Base-by-base conservation (phyloP, 2,888 invertebrate genomes). In the Nemurella pictetii region DNA sequence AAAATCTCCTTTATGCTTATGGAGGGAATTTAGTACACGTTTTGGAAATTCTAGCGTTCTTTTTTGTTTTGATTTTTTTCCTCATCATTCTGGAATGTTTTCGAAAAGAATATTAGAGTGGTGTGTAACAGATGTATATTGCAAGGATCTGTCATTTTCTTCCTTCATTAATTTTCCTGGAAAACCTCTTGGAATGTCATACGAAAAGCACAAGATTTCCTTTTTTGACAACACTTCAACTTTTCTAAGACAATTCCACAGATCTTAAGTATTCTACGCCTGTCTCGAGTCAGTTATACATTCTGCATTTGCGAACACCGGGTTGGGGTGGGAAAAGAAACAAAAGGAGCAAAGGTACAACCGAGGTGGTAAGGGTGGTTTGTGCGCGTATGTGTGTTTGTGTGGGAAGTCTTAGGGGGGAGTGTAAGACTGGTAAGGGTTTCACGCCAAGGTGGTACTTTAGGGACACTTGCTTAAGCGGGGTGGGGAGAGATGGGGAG, bases 381-480 rank as follows among this genome's bases (percentile, higher is more conserved):
- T 1, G 15, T 55, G 55, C 20, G 55, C 55, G n/a, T n/a, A n/a
- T n/a, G n/a, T n/a, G n/a, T n/a, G n/a, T n/a, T n/a, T n/a, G n/a
- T n/a, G n/a, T n/a, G 9, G 55, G 55, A 55, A 15, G 55, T 55
- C 55, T 55, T 7, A 55, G 55, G 20, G 9, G 5, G 55, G n/a
- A n/a, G n/a, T n/a, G n/a, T n/a, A n/a, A n/a, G n/a, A n/a, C n/a
- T 12, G 55, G 55, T 20, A 12, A 55, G 20, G 3, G 55, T 20
- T 55, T 55, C 55, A 15, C 55, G 20, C 55, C 55, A 55, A 3
- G 55, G 55, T 81, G 81, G 81, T 81, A 36, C 72, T 81, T 81
- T 27, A 81, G 81, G 72, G 81, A 81, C 55, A 72, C 26, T 36
- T 72, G 55, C 81, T 26, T 9, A 35, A 72, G 25, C 36, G 36